Evolutionary conservation across 2,888 invertebrate species (phyloP).

Genomic region (Sinhomidia bicolor): DNA sequence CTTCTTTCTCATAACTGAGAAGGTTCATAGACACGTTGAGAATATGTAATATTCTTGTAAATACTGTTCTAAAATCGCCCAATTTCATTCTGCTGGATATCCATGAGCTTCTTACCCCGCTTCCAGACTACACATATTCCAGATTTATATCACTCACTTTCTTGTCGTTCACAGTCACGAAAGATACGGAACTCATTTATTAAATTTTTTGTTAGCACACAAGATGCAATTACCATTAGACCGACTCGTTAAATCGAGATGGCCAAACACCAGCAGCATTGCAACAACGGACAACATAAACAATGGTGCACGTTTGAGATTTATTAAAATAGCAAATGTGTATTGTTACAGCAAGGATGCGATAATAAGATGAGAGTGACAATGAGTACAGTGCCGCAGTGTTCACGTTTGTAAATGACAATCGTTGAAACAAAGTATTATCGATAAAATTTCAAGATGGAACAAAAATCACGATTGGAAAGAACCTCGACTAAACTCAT

Average conservation of each 20-base stretch:
- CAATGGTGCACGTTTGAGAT: background rate
- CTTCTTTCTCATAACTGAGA: slow-evolving; percentile 42
- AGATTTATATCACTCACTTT: background rate
- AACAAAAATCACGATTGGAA: background rate
- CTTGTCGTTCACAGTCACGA: too few species aligned
- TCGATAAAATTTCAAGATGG: background rate
- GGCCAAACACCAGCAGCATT: background rate
- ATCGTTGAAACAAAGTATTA: background rate
- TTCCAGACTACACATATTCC: slow-evolving; percentile 1
- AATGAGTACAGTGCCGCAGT: background rate
- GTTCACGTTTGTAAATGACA: background rate
- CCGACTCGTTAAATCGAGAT: background rate
- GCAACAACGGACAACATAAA: background rate
- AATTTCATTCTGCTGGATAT: slow-evolving; percentile 62
- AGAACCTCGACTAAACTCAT: background rate
- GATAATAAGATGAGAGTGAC: background rate
- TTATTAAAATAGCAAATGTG: background rate
- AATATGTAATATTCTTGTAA: slow-evolving; percentile 71
- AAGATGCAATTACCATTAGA: background rate
- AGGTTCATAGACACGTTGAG: slow-evolving; percentile 71
- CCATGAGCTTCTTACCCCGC: slow-evolving; percentile 16
- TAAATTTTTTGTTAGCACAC: background rate
- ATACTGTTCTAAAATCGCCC: slow-evolving; percentile 54
- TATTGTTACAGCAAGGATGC: background rate
- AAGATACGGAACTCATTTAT: background rate